These are phyloP conservation scores for Mythimna pallens DNA, from an alignment of 2,888 invertebrate genomes.

Conservation along the genomic window DNA sequence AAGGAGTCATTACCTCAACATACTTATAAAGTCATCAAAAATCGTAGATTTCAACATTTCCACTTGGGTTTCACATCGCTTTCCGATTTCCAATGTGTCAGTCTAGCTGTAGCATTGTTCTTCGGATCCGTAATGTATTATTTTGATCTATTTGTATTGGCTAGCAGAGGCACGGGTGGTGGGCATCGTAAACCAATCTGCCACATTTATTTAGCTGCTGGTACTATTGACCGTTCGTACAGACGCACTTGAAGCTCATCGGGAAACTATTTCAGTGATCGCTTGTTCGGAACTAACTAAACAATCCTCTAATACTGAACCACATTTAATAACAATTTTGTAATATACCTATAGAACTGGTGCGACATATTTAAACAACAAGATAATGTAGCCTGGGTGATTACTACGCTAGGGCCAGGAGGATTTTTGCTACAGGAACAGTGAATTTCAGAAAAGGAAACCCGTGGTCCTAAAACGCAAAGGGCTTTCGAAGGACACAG, in stretches of 20 bases:
- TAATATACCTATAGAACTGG: too few species aligned
- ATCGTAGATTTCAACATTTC: not conserved
- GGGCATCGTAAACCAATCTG: conserved; percentile 28
- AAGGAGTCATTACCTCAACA: not conserved
- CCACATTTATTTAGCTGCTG: conserved; percentile 38
- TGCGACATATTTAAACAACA: too few species aligned
- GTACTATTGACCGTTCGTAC: conserved; percentile 1
- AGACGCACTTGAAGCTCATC: conserved; percentile 5
- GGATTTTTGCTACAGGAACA: too few species aligned
- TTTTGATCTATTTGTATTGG: conserved; percentile 37
- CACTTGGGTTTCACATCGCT: not conserved
- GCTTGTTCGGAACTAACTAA: not conserved
- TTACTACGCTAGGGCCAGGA: too few species aligned
- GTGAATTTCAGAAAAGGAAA: too few species aligned
- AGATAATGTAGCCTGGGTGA: too few species aligned
- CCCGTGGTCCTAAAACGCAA: too few species aligned
- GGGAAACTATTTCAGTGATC: conserved; percentile 43
- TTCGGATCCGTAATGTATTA: conserved; percentile 10
- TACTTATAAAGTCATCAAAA: not conserved
- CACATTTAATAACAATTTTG: conserved; percentile 9
- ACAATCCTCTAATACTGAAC: not conserved
- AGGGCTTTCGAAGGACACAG: too few species aligned
- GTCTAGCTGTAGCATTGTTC: not conserved
- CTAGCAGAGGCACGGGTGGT: conserved; percentile 4
- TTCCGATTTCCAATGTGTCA: not conserved